Conservation (phyloP, 2,797 vertebrate species). For the Mycteria americana region DNA sequence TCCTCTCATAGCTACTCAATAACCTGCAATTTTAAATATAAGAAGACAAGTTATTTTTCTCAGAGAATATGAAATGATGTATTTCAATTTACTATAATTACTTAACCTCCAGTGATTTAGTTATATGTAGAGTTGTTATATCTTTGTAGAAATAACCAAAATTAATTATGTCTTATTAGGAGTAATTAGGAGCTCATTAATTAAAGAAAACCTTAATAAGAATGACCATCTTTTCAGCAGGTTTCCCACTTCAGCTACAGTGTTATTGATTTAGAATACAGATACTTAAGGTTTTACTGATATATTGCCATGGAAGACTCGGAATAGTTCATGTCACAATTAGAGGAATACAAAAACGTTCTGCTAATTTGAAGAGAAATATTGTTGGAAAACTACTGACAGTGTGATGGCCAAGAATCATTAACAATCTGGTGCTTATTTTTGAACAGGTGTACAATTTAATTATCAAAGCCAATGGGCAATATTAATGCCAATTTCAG, state of each 20-base stretch:
- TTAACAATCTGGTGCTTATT: constrained; percentile 73
- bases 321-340: constrained; percentile 11
- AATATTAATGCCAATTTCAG: constrained; percentile 55
- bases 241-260: neutral
- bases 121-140: neutral
- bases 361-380: constrained; percentile 64
- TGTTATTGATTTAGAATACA: neutral
- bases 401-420: constrained; percentile 54
- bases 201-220: neutral
- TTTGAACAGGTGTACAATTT: constrained; percentile 70
- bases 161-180: neutral
- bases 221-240: neutral
- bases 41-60: neutral
- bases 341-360: constrained; percentile 31
- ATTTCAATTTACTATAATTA: neutral
- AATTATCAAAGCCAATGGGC: constrained; percentile 66
- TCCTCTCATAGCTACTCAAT: neutral
- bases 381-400: constrained; percentile 48
- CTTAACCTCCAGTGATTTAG: neutral
- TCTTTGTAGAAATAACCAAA: neutral
- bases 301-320: neutral
- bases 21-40: neutral
- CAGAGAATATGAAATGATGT: neutral
- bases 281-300: neutral
- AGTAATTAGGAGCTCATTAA: neutral